Percentiles rank a stretch among this genome's conserved stretches.
Conservation (phyloP, 1,140 invertebrate genomes). For the Calliphora vicina region DNA sequence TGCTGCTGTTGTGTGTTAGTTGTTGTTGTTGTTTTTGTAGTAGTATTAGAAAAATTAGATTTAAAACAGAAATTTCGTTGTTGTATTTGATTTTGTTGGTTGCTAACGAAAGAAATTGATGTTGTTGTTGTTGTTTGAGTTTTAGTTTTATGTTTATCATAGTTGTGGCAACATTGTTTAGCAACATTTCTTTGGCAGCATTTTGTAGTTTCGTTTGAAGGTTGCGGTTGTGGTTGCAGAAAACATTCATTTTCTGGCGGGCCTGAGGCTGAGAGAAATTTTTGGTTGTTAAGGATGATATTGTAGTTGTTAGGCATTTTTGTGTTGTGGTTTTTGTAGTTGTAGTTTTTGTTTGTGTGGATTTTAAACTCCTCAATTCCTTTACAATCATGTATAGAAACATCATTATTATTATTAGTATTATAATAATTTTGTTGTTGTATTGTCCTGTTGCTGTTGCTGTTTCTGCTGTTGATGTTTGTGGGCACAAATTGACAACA, state of each 20-base stretch:
- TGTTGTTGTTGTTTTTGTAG: slow-evolving; percentile 19
- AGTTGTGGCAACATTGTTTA: slow-evolving; percentile 41
- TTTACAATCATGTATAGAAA: slow-evolving; percentile 41
- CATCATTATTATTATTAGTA: neutral
- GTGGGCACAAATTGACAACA: slow-evolving; percentile 41
- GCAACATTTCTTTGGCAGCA: slow-evolving; percentile 42
- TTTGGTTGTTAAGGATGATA: neutral
- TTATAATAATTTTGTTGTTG: neutral
- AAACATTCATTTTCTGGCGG: neutral
- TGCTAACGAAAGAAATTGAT: neutral
- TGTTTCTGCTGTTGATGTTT: neutral
- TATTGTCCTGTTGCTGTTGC: slow-evolving; percentile 29
- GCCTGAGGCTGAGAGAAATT: neutral
- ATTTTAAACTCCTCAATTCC: slow-evolving; percentile 7
- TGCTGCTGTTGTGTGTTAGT: slow-evolving; percentile 19
- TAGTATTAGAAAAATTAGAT: neutral
- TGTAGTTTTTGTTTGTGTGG: neutral
- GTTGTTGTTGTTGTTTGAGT: slow-evolving; percentile 15
- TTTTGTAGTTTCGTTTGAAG: slow-evolving; percentile 41
- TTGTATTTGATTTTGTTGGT: neutral
- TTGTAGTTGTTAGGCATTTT: neutral
- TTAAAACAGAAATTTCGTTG: slow-evolving; percentile 1
- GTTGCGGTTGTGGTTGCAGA: slow-evolving; percentile 32
- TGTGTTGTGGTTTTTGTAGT: slow-evolving; percentile 41
- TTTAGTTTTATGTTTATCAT: slow-evolving; percentile 34